Base-by-base conservation (phyloP, 2,888 invertebrate genomes). In the Loripinus fragilis region DNA sequence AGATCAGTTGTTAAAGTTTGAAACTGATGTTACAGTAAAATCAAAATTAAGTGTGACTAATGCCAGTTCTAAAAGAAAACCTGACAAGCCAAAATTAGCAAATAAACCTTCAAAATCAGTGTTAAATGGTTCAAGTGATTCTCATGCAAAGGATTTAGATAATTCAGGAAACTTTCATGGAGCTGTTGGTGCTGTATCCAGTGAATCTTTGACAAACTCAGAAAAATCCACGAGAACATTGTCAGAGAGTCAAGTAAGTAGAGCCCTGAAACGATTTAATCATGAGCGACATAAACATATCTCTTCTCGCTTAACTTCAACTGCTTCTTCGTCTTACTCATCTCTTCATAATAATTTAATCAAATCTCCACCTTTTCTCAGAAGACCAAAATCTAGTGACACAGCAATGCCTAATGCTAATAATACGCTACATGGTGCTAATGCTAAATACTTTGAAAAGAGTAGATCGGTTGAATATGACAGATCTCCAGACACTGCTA, bases 381-480 rank as follows among this genome's bases (percentile, higher is more conserved):
- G 83, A 67, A 77, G 71, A 60, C 80, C 78, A 35, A 80, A 80
- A 55, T 71, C 75, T 60, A 74, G 74, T 76, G 83, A 83, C 60
- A 48, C 30, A 7, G 60, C 60, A 33, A 60, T 28, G n/a, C 33
- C 60, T 60, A 30, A 60, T 60, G 30, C 60, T 60, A 60, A 33
- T 60, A 60, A 60, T 33, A 17, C 20, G 33, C 75, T 48, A 76
- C 72, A 65, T 33, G 67, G 74, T 71, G 69, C 76, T 78, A 70
- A 52, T 77, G 60, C 65, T 70, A 74, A 38, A 67, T 23, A 25
- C n/a, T 60, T 42, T 25, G 80, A 78, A 81, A 83, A 81, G 76
- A 80, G 83, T 75, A 60, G 78, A 78, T 83, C 83, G 74, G 80
- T 80, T 78, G 81, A 83, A 70, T 72, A 77, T 48, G 83, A 81